Percentiles rank a stretch among this genome's conserved stretches.
These are phyloP conservation scores for Psephotus haematonotus DNA, from an alignment of 2,113 vertebrate species.

Conservation along the genomic window DNA sequence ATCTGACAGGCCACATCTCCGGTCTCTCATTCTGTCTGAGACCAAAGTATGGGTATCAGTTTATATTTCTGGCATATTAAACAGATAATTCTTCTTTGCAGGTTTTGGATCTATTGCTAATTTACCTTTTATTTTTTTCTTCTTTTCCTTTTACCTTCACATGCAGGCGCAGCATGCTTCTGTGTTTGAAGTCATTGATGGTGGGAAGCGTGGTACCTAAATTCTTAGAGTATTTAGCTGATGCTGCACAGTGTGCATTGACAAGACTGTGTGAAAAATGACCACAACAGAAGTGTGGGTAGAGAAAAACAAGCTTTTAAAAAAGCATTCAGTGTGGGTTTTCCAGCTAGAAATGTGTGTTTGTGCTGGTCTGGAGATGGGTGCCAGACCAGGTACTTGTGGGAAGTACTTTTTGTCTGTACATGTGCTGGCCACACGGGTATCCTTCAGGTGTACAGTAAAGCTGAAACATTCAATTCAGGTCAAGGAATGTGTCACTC, in stretches of 20 bases:
- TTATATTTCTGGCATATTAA: not conserved
- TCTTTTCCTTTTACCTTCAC: not conserved
- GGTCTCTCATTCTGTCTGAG: not conserved
- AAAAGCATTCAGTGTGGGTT: not conserved
- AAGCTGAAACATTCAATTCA: rapidly evolving
- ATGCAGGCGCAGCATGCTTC: rapidly evolving
- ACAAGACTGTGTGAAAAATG: not conserved
- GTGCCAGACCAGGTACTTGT: not conserved
- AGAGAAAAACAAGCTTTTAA: not conserved
- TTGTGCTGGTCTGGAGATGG: not conserved
- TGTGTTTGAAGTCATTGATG: not conserved
- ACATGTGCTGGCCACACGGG: not conserved
- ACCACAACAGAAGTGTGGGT: not conserved
- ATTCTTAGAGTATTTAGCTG: not conserved
- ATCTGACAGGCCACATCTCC: not conserved
- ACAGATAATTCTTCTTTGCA: not conserved
- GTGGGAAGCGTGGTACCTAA: not conserved
- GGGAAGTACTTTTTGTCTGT: not conserved
- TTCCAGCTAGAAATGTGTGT: rapidly evolving
- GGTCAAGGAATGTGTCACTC: not conserved
- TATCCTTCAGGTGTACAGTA: not conserved
- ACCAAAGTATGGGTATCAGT: not conserved
- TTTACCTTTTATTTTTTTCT: not conserved
- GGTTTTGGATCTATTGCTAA: not conserved
- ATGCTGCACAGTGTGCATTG: not conserved